Evolutionary conservation across 2,113 vertebrate species (phyloP).

Genomic region (Ornithorhynchus anatinus): DNA sequence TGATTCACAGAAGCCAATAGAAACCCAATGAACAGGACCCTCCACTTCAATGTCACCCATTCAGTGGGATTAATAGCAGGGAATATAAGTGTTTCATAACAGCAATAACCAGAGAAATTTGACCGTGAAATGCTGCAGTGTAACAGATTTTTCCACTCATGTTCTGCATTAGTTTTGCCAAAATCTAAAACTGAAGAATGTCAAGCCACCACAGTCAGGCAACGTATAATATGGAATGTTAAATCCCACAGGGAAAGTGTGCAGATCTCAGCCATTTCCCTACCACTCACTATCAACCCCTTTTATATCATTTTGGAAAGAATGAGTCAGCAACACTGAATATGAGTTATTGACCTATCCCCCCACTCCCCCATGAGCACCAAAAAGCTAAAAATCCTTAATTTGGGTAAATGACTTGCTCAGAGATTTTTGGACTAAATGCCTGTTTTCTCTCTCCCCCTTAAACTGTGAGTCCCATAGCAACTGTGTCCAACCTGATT

Average conservation of each 20-base stretch:
- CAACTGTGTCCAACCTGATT: no score
- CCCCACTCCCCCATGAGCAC: no score
- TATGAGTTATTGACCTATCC: no score
- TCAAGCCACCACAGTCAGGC: constrained; percentile 12
- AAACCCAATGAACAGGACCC: background rate
- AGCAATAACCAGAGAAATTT: background rate
- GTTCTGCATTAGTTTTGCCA: background rate
- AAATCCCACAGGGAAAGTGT: constrained; percentile 30
- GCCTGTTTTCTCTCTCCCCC: no score
- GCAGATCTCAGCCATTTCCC: constrained; percentile 7
- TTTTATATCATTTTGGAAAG: constrained; percentile 12
- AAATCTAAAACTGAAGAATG: constrained; percentile 1
- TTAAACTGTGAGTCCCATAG: no score
- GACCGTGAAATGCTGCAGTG: constrained; percentile 4
- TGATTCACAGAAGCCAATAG: background rate
- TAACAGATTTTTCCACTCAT: constrained; percentile 13
- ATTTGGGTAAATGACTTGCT: no score
- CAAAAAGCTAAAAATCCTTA: no score
- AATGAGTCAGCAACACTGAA: constrained; percentile 4
- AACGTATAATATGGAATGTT: background rate
- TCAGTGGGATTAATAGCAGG: background rate
- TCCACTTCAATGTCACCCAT: background rate
- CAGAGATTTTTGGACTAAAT: no score
- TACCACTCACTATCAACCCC: background rate
- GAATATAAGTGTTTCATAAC: background rate